phyloP scores from a whole-genome alignment of 2,113 vertebrate species.

The Erythrolamprus reginae region DNA sequence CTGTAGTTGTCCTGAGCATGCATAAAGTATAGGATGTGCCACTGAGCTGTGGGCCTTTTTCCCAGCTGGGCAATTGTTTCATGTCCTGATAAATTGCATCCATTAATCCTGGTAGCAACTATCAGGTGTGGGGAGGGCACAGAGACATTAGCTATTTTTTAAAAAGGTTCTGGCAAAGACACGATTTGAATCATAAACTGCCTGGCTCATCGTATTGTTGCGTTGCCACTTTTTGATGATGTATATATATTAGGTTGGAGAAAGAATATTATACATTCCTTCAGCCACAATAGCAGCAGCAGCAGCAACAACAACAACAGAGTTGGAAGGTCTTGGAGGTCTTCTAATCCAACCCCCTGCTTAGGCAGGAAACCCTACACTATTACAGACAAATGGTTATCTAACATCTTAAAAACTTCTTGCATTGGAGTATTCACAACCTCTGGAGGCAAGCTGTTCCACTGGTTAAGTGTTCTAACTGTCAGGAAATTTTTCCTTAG shows the following conservation, averaged over 20 bases:
- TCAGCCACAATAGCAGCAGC: neutral
- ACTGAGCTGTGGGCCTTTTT: neutral
- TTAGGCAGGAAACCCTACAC: too few species aligned
- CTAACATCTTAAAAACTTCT: too few species aligned
- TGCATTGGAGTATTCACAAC: too few species aligned
- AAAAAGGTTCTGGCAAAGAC: neutral
- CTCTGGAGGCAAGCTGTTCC: too few species aligned
- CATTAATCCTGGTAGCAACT: neutral
- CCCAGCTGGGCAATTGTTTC: neutral
- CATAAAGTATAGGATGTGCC: neutral
- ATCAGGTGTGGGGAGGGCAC: neutral
- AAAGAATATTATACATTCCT: neutral
- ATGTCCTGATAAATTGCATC: neutral
- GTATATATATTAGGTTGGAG: neutral
- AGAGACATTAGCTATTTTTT: neutral
- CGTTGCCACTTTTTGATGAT: neutral
- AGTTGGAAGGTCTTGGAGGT: too few species aligned
- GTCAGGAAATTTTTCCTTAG: too few species aligned
- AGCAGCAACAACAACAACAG: too few species aligned
- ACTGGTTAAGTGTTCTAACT: too few species aligned
- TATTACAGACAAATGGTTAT: too few species aligned
- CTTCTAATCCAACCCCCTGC: too few species aligned
- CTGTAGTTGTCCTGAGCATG: neutral
- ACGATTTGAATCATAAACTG: neutral
- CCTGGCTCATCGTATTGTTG: neutral